phyloP scores from a whole-genome alignment of 2,797 vertebrate species.

The Phataginus tetradactyla region DNA sequence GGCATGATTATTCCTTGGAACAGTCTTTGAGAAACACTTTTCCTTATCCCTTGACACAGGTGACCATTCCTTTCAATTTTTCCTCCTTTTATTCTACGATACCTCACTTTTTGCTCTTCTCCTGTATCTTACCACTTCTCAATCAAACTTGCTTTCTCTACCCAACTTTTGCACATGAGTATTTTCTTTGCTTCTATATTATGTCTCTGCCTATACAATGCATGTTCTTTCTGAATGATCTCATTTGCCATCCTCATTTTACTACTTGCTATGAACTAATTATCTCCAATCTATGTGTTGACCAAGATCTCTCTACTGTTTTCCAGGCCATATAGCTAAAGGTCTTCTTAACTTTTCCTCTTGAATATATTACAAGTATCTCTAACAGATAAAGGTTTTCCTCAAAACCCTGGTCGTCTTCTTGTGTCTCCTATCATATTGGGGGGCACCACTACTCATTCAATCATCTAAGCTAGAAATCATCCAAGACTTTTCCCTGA shows the following conservation, averaged over 20 bases:
- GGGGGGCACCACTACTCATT: not conserved
- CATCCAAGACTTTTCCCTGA: not conserved
- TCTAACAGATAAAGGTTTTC: not conserved
- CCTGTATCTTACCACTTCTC: not conserved
- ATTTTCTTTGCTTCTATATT: not conserved
- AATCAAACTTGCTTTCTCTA: not conserved
- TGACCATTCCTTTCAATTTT: not conserved
- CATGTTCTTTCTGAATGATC: not conserved
- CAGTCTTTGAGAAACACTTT: not conserved
- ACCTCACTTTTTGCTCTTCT: not conserved
- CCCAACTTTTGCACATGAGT: not conserved
- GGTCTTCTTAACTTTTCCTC: not conserved
- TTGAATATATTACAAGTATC: not conserved
- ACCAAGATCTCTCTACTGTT: not conserved
- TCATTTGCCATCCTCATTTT: slow-evolving; percentile 10
- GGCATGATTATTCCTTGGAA: not conserved
- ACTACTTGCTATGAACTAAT: not conserved
- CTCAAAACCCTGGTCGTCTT: not conserved
- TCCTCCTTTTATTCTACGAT: not conserved
- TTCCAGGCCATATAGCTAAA: not conserved
- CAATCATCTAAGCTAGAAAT: not conserved
- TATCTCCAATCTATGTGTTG: not conserved
- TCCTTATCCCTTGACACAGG: not conserved
- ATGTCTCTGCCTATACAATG: not conserved
- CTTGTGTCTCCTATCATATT: not conserved